Conservation (phyloP, 2,888 invertebrate species). For the Zootermopsis nevadensis region DNA sequence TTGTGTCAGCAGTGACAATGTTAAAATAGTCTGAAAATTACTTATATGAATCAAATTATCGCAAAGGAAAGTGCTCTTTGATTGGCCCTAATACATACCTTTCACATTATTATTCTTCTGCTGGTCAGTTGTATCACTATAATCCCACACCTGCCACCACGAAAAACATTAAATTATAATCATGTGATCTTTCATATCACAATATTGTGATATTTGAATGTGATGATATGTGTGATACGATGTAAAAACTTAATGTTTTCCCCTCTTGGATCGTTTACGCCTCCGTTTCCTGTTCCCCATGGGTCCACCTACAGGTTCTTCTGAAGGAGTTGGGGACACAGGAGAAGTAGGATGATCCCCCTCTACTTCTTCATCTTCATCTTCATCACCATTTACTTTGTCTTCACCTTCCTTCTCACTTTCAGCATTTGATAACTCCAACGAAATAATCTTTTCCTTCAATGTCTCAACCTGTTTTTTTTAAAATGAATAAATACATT, state of each 20-base stretch:
- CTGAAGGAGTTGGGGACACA: conserved; percentile 65
- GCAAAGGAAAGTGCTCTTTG: neutral
- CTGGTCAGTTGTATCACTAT: neutral
- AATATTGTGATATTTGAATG: neutral
- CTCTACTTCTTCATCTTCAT: conserved; percentile 59
- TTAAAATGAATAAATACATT: too few species aligned
- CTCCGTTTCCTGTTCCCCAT: conserved; percentile 66
- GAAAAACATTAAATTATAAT: conserved; percentile 5
- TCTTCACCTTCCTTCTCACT: conserved; percentile 65
- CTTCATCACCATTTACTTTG: conserved; percentile 53
- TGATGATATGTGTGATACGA: conserved; percentile 34
- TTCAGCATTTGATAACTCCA: conserved; percentile 81
- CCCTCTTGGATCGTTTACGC: conserved; percentile 67
- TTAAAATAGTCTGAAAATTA: too few species aligned
- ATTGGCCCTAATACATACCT: conserved; percentile 29
- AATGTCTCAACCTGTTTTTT: conserved; percentile 84
- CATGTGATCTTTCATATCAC: conserved; percentile 7
- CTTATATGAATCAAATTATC: too few species aligned
- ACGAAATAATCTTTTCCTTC: conserved; percentile 89
- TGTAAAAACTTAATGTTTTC: conserved; percentile 62
- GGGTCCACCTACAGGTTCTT: conserved; percentile 64
- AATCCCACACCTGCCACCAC: conserved; percentile 10
- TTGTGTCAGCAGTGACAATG: too few species aligned
- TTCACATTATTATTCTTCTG: neutral
- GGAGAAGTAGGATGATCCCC: conserved; percentile 67